These are phyloP conservation scores for Pseudeuparius sepicola DNA, from an alignment of 2,888 invertebrate species.

Conservation along the genomic window DNA sequence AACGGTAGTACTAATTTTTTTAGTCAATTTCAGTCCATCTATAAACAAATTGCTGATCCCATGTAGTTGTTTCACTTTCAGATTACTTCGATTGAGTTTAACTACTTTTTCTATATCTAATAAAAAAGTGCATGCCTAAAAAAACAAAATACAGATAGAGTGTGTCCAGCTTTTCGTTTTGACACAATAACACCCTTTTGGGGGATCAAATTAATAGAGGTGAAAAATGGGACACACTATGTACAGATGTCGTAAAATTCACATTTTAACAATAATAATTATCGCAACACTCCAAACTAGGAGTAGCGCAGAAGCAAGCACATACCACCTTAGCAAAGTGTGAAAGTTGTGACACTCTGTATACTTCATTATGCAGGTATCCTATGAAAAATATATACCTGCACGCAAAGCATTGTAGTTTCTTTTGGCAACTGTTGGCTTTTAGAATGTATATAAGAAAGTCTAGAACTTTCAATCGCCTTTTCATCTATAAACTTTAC, in stretches of 20 bases:
- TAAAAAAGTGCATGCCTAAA: constrained; percentile 50
- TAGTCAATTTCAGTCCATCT: constrained; percentile 40
- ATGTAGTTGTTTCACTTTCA: constrained; percentile 46
- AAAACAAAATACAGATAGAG: constrained; percentile 16
- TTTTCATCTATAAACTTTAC: constrained; percentile 44
- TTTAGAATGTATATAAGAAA: constrained; percentile 47
- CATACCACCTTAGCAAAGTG: no score
- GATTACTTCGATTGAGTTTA: constrained; percentile 39
- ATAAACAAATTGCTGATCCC: constrained; percentile 45
- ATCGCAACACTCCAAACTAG: no score
- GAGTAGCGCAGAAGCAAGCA: no score
- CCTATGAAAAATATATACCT: constrained; percentile 32
- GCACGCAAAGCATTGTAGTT: constrained; percentile 42
- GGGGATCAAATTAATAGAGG: no score
- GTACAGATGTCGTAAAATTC: no score
- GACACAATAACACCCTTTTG: no score
- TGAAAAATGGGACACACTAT: no score
- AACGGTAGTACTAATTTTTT: constrained; percentile 41
- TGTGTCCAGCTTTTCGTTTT: no score
- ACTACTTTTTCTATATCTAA: constrained; percentile 48
- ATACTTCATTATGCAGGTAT: no score
- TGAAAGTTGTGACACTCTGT: no score
- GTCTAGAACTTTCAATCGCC: constrained; percentile 40
- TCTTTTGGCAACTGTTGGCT: constrained; percentile 54
- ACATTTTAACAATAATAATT: no score